Evolutionary conservation across 2,888 invertebrate genomes (phyloP).

Genomic region (Tribolium freemani): DNA sequence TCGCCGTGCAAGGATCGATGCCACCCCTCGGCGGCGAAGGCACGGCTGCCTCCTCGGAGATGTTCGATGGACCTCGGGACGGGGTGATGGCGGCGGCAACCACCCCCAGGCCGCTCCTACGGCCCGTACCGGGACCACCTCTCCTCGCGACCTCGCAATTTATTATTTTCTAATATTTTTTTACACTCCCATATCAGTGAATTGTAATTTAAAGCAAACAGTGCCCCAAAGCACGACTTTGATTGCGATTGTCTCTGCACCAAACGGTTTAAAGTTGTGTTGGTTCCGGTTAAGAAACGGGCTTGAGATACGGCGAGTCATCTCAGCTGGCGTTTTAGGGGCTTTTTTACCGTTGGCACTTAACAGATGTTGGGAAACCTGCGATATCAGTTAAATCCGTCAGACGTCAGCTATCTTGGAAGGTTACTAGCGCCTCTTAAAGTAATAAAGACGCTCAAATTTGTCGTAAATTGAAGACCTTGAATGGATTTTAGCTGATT

Average conservation of each 20-base stretch:
- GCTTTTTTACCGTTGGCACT: no score
- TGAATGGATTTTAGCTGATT: no score
- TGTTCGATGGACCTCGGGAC: constrained; percentile 60
- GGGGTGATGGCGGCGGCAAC: constrained; percentile 29
- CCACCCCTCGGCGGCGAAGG: constrained; percentile 56
- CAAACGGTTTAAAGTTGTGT: background rate
- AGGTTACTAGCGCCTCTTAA: no score
- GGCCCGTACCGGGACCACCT: constrained; percentile 37
- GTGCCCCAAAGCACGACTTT: constrained; percentile 10
- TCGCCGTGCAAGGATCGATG: constrained; percentile 60
- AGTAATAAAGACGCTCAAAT: no score
- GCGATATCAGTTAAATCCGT: no score
- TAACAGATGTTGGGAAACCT: no score
- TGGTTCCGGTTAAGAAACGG: no score
- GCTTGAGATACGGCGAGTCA: no score
- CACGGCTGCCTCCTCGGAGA: constrained; percentile 62
- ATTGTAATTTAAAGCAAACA: constrained; percentile 39
- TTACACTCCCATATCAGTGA: constrained; percentile 2
- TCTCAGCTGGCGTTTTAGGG: no score
- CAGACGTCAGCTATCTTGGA: no score
- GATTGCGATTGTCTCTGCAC: no score
- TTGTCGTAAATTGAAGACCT: no score
- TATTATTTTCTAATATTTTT: constrained; percentile 37
- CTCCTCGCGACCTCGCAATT: constrained; percentile 23
- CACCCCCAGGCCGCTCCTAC: constrained; percentile 22